Percentiles rank a stretch among this genome's conserved stretches.
These are phyloP conservation scores for Halcyon senegalensis DNA, from an alignment of 2,113 vertebrate genomes.

Conservation along the genomic window DNA sequence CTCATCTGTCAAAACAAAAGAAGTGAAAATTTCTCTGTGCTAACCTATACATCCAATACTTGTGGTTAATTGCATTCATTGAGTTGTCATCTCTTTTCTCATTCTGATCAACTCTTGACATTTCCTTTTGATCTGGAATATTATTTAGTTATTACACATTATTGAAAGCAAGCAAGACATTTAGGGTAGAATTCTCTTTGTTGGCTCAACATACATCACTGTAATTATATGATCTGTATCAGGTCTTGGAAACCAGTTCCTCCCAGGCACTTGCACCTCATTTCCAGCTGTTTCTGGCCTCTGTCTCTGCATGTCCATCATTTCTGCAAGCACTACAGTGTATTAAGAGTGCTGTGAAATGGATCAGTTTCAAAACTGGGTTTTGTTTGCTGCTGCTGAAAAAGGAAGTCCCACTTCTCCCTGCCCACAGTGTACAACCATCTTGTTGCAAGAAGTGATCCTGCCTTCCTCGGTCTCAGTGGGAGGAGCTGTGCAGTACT, in stretches of 20 bases:
- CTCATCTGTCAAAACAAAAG: neutral
- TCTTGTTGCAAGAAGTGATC: neutral
- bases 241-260: neutral
- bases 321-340: neutral
- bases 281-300: neutral
- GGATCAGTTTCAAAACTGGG: neutral
- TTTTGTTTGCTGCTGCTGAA: neutral
- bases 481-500: neutral
- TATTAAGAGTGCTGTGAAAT: neutral
- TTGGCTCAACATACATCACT: neutral
- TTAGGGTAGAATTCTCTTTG: neutral
- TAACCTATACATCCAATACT: neutral
- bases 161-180: neutral
- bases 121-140: neutral
- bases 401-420: neutral
- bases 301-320: neutral
- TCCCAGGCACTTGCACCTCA: neutral
- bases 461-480: neutral
- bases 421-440: neutral
- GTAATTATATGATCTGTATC: neutral
- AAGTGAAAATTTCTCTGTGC: neutral
- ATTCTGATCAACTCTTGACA: neutral
- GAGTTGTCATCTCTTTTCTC: neutral
- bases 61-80: neutral
- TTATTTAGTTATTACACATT: neutral